Base-by-base conservation (phyloP, 2,113 vertebrate species). In the Orycteropus afer region DNA sequence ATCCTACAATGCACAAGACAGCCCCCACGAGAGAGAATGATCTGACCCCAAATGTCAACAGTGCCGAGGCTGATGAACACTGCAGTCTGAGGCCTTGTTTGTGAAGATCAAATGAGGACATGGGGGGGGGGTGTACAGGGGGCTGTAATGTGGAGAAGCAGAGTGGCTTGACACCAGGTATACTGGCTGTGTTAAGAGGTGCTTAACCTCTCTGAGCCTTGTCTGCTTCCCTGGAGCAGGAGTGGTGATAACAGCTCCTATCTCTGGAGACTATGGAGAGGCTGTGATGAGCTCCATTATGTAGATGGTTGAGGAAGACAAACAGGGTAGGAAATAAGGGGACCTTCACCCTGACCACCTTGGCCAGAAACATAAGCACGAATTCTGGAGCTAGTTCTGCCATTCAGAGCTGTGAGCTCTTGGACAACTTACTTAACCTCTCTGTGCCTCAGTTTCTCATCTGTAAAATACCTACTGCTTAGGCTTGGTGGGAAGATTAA, bases 141-240 rank as follows among this genome's bases (percentile, higher is more conserved):
- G 15, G 37, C 69, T 23, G 13, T 27, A 14, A 23, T 0, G 0
- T 32, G 20, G 67, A 88, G 84, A 51, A 42, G 45, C 61, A 65
- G 37, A 74, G 89, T 42, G 63, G 83, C 89, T 63, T 76, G 69
- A 59, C 7, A 76, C 13, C 18, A 4, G 82, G 69, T 45, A 86
- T 93, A 34, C 45, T 37, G 83, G 80, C 77, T 32, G n/a, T 76
- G 74, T n/a, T 3, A 65, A 94, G 96, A 96, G 90, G 73, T 25
- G 25, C 81, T 89, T 91, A 92, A 94, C 86, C 71, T 65, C 74
- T 20, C 25, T 20, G 37, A 40, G 86, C 29, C 49, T 45, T 42
- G 74, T 34, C 45, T 27, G 34, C 69, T 71, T 69, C 89, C 37
- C 84, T 32, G 74, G 55, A 53, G 22, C 67, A 57, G n/a, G 51